A percentile compares a stretch with the other conserved stretches of the same genome.
These are phyloP conservation scores for Agrochola macilenta DNA, from an alignment of 2,888 invertebrate genomes.

Conservation along the genomic window DNA sequence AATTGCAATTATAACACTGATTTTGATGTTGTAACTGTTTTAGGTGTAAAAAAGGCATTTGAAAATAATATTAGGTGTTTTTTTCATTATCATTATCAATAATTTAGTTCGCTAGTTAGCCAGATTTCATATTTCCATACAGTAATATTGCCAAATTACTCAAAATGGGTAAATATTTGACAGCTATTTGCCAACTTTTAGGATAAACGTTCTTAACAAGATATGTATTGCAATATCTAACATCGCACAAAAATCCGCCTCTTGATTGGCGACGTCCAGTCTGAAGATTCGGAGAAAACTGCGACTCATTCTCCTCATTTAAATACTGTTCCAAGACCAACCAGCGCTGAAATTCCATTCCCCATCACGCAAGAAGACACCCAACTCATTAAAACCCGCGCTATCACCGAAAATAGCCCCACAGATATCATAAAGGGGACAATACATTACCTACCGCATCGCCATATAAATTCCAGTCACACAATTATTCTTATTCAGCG, in stretches of 20 bases:
- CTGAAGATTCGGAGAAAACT: not conserved
- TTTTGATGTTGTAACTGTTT: too few species aligned
- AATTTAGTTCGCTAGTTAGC: too few species aligned
- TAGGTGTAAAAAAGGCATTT: too few species aligned
- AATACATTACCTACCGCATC: conserved; percentile 74
- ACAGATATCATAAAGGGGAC: conserved; percentile 47
- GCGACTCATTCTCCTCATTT: not conserved
- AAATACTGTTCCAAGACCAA: not conserved
- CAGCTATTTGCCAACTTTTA: too few species aligned
- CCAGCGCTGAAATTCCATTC: not conserved
- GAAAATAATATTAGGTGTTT: too few species aligned
- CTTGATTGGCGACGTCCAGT: not conserved
- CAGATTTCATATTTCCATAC: too few species aligned
- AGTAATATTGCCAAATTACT: too few species aligned
- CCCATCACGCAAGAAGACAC: conserved; percentile 6
- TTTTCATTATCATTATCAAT: too few species aligned
- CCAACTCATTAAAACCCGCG: conserved; percentile 19
- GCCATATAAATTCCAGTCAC: conserved; percentile 78
- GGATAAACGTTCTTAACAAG: too few species aligned
- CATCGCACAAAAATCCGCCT: not conserved
- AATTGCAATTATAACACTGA: too few species aligned
- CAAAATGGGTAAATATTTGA: too few species aligned
- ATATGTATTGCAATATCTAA: not conserved
- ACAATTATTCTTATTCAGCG: conserved; percentile 72
- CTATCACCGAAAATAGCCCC: conserved; percentile 49